Conservation (phyloP, 2,797 vertebrate genomes). For the Ctenosaura bakeri region DNA sequence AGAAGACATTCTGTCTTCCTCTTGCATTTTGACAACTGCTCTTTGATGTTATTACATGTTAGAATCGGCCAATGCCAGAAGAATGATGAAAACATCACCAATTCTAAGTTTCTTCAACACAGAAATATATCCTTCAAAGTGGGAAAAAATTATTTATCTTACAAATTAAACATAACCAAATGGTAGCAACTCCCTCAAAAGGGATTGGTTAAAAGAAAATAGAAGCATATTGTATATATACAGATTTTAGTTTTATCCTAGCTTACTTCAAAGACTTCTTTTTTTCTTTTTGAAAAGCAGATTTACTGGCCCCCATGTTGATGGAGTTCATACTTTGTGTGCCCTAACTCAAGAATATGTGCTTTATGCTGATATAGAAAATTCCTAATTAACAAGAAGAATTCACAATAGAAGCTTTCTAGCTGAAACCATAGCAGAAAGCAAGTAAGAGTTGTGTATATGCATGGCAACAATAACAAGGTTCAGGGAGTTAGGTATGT, state of each 20-base stretch:
- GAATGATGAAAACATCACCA: constrained; percentile 1
- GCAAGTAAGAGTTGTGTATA: constrained; percentile 54
- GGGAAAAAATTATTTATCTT: constrained; percentile 11
- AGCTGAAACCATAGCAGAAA: constrained; percentile 47
- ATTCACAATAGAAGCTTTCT: constrained; percentile 48
- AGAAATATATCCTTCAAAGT: constrained; percentile 2
- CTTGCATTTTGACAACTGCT: neutral
- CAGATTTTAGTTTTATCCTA: constrained; percentile 34
- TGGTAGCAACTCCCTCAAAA: neutral
- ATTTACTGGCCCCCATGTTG: constrained; percentile 37
- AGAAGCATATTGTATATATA: neutral
- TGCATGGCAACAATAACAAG: neutral
- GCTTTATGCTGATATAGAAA: constrained; percentile 63
- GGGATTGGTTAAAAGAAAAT: constrained; percentile 2
- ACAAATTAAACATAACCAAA: constrained; percentile 10
- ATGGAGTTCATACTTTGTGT: constrained; percentile 19
- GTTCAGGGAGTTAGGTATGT: too few relatives aligned
- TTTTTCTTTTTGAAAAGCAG: constrained; percentile 29
- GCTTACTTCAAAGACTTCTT: constrained; percentile 46
- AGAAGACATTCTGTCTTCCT: constrained; percentile 23
- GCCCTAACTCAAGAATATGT: constrained; percentile 69
- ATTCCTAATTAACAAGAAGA: constrained; percentile 66
- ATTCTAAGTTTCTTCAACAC: constrained; percentile 15
- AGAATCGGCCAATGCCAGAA: neutral
- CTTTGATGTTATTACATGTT: neutral